Conservation (phyloP, 2,888 invertebrate species). For the Epinotia demarniana region DNA sequence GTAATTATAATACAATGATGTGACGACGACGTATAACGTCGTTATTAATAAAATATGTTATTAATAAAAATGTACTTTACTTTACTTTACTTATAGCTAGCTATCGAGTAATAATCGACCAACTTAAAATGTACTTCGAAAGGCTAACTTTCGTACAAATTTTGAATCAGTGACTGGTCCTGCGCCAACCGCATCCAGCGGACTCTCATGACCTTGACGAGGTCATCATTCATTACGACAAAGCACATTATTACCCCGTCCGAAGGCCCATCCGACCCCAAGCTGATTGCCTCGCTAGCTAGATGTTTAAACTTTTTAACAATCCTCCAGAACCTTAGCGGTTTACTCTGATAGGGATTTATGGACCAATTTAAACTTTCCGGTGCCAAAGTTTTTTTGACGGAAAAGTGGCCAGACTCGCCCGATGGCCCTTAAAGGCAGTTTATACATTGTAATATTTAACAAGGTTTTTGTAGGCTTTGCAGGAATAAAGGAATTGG, state of each 20-base stretch:
- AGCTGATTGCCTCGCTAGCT: constrained; percentile 27
- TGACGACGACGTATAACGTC: no score
- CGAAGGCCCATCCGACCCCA: constrained; percentile 23
- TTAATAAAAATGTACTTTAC: no score
- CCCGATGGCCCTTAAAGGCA: constrained; percentile 12
- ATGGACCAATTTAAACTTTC: constrained; percentile 43
- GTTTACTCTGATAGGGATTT: constrained; percentile 42
- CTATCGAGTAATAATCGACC: no score
- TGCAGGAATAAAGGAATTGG: not conserved
- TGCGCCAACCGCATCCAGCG: no score
- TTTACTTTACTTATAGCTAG: no score
- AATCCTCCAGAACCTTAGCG: constrained; percentile 34
- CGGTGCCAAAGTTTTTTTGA: constrained; percentile 32
- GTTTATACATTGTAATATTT: constrained; percentile 10
- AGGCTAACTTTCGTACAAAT: no score
- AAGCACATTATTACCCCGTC: constrained; percentile 13
- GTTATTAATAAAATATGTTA: no score
- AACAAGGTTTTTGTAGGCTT: not conserved
- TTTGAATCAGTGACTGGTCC: no score
- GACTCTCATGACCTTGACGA: no score
- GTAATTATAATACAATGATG: no score
- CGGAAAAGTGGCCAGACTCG: constrained; percentile 33
- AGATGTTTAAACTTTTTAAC: constrained; percentile 38
- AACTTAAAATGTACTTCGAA: no score
- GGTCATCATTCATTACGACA: no score